Percentiles rank a stretch among this genome's conserved stretches.
Conservation (phyloP, 2,888 invertebrate genomes). For the Chorisops tibialis region DNA sequence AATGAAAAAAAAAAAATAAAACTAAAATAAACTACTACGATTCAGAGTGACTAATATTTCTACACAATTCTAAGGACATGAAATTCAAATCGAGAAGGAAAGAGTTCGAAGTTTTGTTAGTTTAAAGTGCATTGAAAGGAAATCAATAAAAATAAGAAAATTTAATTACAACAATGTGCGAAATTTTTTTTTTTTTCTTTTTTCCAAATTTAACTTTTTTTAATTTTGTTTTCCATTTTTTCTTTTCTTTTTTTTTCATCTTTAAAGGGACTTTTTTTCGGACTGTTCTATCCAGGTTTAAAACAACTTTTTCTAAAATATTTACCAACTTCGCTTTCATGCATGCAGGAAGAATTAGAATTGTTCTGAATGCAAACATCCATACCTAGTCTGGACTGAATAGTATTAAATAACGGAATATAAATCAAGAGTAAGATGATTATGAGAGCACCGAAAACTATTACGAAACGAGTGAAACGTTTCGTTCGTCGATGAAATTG, state of each 20-base stretch:
- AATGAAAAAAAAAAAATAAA: too few relatives aligned
- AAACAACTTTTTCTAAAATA: conserved; percentile 19
- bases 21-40: too few relatives aligned
- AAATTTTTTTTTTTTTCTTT: too few relatives aligned
- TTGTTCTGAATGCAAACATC: conserved; percentile 24
- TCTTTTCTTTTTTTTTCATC: neutral
- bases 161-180: too few relatives aligned
- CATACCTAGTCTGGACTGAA: conserved; percentile 44
- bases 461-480: conserved; percentile 38
- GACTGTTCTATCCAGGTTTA: neutral
- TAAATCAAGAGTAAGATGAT: conserved; percentile 42
- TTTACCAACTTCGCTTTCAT: conserved; percentile 29
- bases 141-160: too few relatives aligned
- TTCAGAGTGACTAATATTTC: too few relatives aligned
- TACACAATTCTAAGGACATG: too few relatives aligned
- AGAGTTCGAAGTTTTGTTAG: too few relatives aligned
- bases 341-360: conserved; percentile 27
- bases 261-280: neutral
- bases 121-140: too few relatives aligned
- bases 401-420: conserved; percentile 43
- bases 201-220: too few relatives aligned
- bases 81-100: too few relatives aligned
- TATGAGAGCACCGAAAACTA: conserved; percentile 38
- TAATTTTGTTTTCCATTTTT: neutral
- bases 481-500: conserved; percentile 40